Evolutionary conservation across 2,888 invertebrate species (phyloP).

Genomic region (Escarpia spicata): DNA sequence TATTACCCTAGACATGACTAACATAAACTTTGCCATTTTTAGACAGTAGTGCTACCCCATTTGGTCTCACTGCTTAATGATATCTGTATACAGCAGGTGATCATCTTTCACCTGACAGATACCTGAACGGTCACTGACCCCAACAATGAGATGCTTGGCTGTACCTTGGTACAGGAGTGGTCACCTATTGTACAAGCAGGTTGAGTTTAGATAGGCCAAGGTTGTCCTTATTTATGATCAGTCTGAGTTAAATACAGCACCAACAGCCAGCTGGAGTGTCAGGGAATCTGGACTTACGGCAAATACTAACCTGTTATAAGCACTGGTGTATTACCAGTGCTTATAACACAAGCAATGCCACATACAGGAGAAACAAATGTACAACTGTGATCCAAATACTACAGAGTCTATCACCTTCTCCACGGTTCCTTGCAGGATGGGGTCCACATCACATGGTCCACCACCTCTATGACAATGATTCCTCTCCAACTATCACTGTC

Average conservation of each 20-base stretch:
- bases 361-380: too few species aligned
- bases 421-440: too few species aligned
- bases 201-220: not conserved
- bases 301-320: not conserved
- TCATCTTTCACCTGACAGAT: not conserved
- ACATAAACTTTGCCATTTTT: not conserved
- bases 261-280: not conserved
- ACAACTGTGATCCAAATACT: too few species aligned
- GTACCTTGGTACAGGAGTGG: constrained; percentile 9
- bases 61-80: not conserved
- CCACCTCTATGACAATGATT: too few species aligned
- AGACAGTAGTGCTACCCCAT: not conserved
- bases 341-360: not conserved
- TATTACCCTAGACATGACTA: not conserved
- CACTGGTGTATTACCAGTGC: too few species aligned
- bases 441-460: too few species aligned
- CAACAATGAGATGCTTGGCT: not conserved
- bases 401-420: too few species aligned
- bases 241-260: not conserved
- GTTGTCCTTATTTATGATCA: not conserved
- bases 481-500: too few species aligned
- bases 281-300: too few species aligned
- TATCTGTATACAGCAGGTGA: not conserved
- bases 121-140: not conserved
- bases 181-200: not conserved